phyloP scores from a whole-genome alignment of 2,888 invertebrate species.

The Synanthedon myopaeformis region DNA sequence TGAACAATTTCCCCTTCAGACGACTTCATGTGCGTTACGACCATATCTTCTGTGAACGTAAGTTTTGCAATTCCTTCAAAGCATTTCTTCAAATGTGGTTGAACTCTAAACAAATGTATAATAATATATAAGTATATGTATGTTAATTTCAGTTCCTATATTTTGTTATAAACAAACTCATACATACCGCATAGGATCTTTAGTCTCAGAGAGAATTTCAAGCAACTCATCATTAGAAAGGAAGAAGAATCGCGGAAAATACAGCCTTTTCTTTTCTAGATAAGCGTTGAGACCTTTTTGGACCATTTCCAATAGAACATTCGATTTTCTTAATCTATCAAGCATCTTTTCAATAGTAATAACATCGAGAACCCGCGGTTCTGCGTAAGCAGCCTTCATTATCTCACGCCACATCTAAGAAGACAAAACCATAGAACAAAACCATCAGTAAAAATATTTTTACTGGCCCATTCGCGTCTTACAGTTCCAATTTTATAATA shows the following conservation, averaged over 20 bases:
- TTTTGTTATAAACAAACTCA: too few relatives aligned
- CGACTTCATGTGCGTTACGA: conserved; percentile 90
- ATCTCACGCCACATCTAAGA: conserved; percentile 91
- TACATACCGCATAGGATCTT: conserved; percentile 87
- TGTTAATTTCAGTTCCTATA: too few relatives aligned
- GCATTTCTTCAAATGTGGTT: conserved; percentile 96
- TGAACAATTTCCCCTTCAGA: conserved; percentile 86
- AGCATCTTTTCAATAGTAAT: conserved; percentile 93
- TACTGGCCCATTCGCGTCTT: too few relatives aligned
- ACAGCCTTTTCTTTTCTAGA: conserved; percentile 93
- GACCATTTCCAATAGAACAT: conserved; percentile 87
- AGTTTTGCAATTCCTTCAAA: conserved; percentile 94
- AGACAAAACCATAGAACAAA: not conserved
- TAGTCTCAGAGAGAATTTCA: conserved; percentile 97
- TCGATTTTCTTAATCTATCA: conserved; percentile 90
- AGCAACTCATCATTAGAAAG: conserved; percentile 94
- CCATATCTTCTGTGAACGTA: conserved; percentile 88
- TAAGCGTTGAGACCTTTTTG: conserved; percentile 94
- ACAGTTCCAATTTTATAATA: not conserved
- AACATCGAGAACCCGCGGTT: conserved; percentile 86
- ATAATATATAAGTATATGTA: not conserved
- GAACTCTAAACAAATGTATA: conserved; percentile 72
- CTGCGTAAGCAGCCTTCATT: conserved; percentile 84
- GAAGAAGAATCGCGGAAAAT: conserved; percentile 96
- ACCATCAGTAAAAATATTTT: not conserved